These are phyloP conservation scores for Pseudochaenichthys georgianus DNA, from an alignment of 2,797 vertebrate genomes.

Conservation along the genomic window DNA sequence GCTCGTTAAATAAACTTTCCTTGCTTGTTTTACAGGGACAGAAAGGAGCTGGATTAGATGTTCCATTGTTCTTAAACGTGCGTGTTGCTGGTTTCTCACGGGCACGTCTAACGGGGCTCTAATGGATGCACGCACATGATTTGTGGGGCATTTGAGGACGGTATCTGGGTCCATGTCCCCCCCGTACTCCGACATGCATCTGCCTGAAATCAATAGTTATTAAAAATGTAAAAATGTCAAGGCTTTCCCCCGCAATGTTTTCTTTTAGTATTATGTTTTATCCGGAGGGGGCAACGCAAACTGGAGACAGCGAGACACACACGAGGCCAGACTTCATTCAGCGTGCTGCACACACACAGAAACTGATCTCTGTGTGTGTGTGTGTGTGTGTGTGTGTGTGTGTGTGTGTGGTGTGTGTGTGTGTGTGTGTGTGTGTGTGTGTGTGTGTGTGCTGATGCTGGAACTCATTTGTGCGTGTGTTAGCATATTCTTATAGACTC, in stretches of 20 bases:
- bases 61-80: background rate
- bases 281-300: conserved; percentile 36
- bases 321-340: conserved; percentile 43
- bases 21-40: background rate
- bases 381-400: too few species aligned
- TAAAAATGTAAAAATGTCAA: conserved; percentile 32
- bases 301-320: conserved; percentile 52
- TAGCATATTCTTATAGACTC: conserved; percentile 67
- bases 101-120: conserved; percentile 3
- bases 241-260: conserved; percentile 35
- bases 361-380: too few species aligned
- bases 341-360: too few species aligned
- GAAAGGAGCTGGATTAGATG: background rate
- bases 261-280: conserved; percentile 51
- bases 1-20: too few species aligned
- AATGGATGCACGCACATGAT: conserved; percentile 23
- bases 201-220: conserved; percentile 38
- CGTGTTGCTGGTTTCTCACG: background rate
- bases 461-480: conserved; percentile 58
- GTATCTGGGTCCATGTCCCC: conserved; percentile 9
- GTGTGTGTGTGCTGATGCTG: conserved; percentile 27
- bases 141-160: conserved; percentile 35
- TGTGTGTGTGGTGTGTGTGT: too few species aligned
- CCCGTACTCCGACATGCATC: conserved; percentile 21
- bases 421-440: conserved; percentile 15